phyloP scores from a whole-genome alignment of 2,113 vertebrate species.

The Hystrix brachyura region DNA sequence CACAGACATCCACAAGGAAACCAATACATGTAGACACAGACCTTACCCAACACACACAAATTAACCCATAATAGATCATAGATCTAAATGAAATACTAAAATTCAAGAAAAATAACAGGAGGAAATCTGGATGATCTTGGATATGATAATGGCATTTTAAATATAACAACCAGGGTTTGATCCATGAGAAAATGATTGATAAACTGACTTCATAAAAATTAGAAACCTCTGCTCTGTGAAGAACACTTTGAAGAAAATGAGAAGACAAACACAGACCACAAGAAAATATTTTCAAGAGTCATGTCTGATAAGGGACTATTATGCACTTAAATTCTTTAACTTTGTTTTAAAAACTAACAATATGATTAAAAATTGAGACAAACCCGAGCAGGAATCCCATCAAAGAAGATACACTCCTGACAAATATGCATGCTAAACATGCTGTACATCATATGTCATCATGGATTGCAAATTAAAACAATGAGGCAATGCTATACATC shows the following conservation, averaged over 20 bases:
- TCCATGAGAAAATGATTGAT: background rate
- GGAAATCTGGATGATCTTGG: background rate
- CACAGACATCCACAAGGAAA: background rate
- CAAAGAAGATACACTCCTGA: background rate
- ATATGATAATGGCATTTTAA: background rate
- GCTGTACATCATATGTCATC: too few species aligned
- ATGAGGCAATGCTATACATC: too few species aligned
- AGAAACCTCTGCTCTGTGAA: background rate
- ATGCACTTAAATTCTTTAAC: background rate
- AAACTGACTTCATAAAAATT: background rate
- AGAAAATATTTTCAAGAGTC: background rate
- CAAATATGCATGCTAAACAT: background rate
- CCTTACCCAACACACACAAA: background rate
- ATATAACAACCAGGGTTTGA: background rate
- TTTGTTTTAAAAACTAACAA: background rate
- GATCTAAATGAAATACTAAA: background rate
- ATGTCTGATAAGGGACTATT: background rate
- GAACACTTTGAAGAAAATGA: background rate
- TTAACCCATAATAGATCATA: background rate
- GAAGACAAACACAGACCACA: background rate
- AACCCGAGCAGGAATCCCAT: background rate
- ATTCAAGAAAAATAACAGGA: background rate
- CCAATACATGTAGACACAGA: background rate
- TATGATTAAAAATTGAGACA: background rate
- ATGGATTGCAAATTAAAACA: background rate